Evolutionary conservation across 2,113 vertebrate genomes (phyloP), one percentile per base, ranked within the genome.

Genomic region (Sinocyclocheilus anophthalmus): DNA sequence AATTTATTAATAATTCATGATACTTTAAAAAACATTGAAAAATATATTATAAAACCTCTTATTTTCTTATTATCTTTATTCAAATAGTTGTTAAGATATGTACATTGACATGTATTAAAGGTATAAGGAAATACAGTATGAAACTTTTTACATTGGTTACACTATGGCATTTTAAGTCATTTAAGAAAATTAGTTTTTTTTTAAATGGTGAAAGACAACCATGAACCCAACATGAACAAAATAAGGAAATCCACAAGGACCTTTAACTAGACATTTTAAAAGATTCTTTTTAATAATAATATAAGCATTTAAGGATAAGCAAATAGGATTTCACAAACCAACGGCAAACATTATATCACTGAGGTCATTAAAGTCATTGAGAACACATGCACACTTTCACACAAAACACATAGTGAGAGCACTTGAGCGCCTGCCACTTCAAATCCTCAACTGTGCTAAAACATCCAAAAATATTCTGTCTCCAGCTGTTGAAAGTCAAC

Each of bases 391-490:
- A 81, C 14, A 26, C 59, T 37, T 12, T 45, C n/a, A 67, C 16
- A 37, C 81, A 82, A 20, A 72, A 26, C 26, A 22, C 81, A 75
- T 81, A 81, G 65, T 37, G 69, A 81, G 77, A 72, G 72, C 79
- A 87, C 86, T 88, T 78, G 61, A 88, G 86, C 63, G 11, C 37
- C 53, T 86, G 75, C 39, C 81, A 84, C 55, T 84, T 83, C 59
- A 73, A n/a, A 76, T 37, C 77, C 50, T 84, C 73, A 61, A 69
- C 61, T 61, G 55, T 89, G 80, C 86, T 87, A 83, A 87, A 81
- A 87, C 53, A 13, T 87, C 88, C 76, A 83, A 85, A 89, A 89
- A 85, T 89, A 87, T 87, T 80, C 73, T 77, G n/a, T 67, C 53
- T 72, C 30, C 85, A 88, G 76, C 85, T 84, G 59, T 45, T 73